phyloP scores from a whole-genome alignment of 1,140 invertebrate genomes.

The Sitobion miscanthi region DNA sequence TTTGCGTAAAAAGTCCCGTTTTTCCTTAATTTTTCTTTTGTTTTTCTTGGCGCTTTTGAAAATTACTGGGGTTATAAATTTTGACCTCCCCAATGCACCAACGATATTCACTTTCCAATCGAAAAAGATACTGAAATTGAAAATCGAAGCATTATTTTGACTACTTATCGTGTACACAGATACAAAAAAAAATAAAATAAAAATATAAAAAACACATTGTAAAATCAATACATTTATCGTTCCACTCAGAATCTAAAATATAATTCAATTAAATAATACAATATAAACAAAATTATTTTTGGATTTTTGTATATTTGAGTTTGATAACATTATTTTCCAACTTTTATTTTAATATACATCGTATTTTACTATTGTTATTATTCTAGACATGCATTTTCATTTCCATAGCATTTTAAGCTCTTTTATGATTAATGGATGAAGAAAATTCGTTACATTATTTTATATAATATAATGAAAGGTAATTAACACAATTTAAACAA shows the following conservation, averaged over 20 bases:
- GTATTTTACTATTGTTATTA: not conserved
- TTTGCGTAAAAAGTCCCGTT: too few species aligned
- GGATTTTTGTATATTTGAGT: not conserved
- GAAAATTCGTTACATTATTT: not conserved
- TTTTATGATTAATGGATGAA: constrained; percentile 29
- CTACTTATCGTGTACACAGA: too few species aligned
- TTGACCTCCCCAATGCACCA: too few species aligned
- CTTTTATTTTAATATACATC: not conserved
- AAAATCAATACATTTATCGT: too few species aligned
- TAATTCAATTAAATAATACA: not conserved
- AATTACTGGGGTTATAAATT: too few species aligned
- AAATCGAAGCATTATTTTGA: too few species aligned
- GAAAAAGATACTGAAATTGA: too few species aligned
- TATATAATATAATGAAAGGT: not conserved
- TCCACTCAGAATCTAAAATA: not conserved
- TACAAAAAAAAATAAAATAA: too few species aligned
- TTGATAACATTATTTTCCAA: not conserved
- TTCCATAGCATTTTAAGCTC: not conserved
- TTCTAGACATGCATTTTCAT: not conserved
- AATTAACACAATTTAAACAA: constrained; percentile 31
- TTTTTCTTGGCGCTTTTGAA: too few species aligned
- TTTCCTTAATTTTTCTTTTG: too few species aligned
- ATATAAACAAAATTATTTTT: not conserved
- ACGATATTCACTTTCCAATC: too few species aligned
- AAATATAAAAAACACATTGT: too few species aligned